Percentiles rank a stretch among this genome's conserved stretches.
phyloP scores from a whole-genome alignment of 2,797 vertebrate species.

The Tenualosa thibaudeaui region DNA sequence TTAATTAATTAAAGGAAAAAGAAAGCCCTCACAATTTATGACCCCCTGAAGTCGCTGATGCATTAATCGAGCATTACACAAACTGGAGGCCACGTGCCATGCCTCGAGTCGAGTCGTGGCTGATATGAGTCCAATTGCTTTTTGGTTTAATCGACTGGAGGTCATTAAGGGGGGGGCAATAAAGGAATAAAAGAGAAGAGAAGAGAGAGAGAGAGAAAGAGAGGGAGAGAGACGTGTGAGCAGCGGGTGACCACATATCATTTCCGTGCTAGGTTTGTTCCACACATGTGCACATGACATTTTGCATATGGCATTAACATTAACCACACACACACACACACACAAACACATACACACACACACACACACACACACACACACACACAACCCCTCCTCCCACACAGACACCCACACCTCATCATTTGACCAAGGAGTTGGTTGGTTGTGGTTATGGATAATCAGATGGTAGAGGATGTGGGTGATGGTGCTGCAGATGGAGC shows the following conservation, averaged over 20 bases:
- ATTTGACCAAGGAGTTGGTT: neutral
- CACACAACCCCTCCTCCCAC: conserved; percentile 29
- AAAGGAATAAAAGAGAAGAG: neutral
- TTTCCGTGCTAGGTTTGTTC: neutral
- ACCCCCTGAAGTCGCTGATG: neutral
- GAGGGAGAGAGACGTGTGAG: neutral
- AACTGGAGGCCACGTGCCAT: neutral
- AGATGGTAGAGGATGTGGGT: neutral
- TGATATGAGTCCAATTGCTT: neutral
- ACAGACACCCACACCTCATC: neutral
- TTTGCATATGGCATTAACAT: conserved; percentile 2
- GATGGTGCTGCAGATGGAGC: neutral
- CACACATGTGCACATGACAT: conserved; percentile 19
- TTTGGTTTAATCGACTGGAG: neutral
- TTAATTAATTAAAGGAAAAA: neutral
- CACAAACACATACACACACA: neutral
- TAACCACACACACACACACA: neutral
- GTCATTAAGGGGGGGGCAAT: neutral
- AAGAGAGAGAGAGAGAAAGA: neutral
- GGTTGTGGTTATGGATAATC: neutral
- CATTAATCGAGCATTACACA: neutral
- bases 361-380: neutral
- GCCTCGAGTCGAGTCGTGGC: neutral
- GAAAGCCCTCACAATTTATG: neutral
- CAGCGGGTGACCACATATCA: neutral